Evolutionary conservation across 2,888 invertebrate genomes (phyloP).

Genomic region (Rutpela maculata): DNA sequence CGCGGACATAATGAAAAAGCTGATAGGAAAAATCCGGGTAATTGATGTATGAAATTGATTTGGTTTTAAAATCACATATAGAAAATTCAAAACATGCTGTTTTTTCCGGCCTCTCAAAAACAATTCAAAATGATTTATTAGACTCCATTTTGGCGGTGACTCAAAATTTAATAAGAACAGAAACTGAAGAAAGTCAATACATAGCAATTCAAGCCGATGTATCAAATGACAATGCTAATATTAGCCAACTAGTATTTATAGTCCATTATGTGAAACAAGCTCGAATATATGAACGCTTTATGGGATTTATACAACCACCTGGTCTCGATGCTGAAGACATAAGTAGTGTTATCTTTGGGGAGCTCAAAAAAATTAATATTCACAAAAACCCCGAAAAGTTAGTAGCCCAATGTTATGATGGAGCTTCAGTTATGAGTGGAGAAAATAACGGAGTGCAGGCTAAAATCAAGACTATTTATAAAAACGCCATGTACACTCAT

Average conservation of each 20-base stretch:
- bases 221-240: not conserved
- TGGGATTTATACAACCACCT: conserved; percentile 31
- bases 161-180: conserved; percentile 17
- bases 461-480: not conserved
- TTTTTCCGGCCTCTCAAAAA: conserved; percentile 35
- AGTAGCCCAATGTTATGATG: conserved; percentile 45
- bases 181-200: conserved; percentile 24
- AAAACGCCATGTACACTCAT: not conserved
- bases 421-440: conserved; percentile 40
- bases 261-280: conserved; percentile 11
- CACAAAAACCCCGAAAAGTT: conserved; percentile 27
- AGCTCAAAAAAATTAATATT: conserved; percentile 13
- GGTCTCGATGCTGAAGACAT: conserved; percentile 2
- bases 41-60: conserved; percentile 28
- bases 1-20: conserved; percentile 4
- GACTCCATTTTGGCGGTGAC: conserved; percentile 30
- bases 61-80: conserved; percentile 26
- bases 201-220: conserved; percentile 31
- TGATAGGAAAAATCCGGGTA: not conserved
- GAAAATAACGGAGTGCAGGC: conserved; percentile 34
- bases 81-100: not conserved
- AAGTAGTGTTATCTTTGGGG: not conserved
- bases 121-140: conserved; percentile 39
- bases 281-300: conserved; percentile 31
- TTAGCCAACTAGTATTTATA: conserved; percentile 2